Percentiles rank a stretch among this genome's conserved stretches.
These are phyloP conservation scores for Thalpophila matura DNA, from an alignment of 2,888 invertebrate genomes.

Conservation along the genomic window DNA sequence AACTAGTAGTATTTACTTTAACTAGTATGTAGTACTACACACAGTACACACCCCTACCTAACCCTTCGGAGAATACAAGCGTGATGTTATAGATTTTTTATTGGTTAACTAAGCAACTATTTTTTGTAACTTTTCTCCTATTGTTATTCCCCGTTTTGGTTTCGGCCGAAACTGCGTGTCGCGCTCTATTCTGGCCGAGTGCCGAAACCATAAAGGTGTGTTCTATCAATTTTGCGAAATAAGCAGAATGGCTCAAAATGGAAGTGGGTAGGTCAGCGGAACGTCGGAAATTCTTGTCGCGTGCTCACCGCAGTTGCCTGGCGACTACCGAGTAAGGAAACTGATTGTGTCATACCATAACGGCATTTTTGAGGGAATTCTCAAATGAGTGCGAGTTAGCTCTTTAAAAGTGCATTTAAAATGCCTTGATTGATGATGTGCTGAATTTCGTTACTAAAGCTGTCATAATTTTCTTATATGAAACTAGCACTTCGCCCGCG, in stretches of 20 bases:
- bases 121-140: background rate
- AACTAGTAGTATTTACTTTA: background rate
- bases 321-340: background rate
- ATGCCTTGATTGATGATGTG: too few species aligned
- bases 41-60: too few species aligned
- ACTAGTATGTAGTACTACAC: too few species aligned
- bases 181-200: slow-evolving; percentile 2
- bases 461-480: too few species aligned
- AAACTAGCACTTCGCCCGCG: background rate
- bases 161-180: background rate
- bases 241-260: slow-evolving; percentile 5
- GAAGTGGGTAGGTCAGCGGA: slow-evolving; percentile 2
- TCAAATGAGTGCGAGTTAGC: too few species aligned
- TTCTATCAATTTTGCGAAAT: slow-evolving; percentile 9
- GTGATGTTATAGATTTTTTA: too few species aligned
- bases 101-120: background rate
- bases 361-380: background rate
- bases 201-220: slow-evolving; percentile 2
- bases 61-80: too few species aligned
- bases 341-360: background rate
- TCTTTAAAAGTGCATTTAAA: background rate
- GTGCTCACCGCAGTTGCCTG: slow-evolving; percentile 10
- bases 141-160: background rate
- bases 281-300: slow-evolving; percentile 26
- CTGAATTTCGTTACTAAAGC: too few species aligned